These are phyloP conservation scores for Limenitis camilla DNA, from an alignment of 2,888 invertebrate genomes.

Conservation along the genomic window DNA sequence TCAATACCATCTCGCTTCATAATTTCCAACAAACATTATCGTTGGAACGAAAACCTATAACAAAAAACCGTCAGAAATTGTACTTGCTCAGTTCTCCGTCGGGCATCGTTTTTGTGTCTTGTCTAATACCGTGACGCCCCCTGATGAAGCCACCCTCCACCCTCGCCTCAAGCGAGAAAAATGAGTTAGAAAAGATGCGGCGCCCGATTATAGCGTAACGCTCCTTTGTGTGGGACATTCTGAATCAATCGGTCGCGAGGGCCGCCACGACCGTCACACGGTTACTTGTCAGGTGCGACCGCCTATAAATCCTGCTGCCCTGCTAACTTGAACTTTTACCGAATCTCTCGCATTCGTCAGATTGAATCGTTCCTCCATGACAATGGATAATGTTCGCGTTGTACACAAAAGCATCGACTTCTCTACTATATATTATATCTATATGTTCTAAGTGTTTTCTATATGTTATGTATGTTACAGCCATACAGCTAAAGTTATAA, in stretches of 20 bases:
- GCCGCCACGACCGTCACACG: conserved; percentile 40
- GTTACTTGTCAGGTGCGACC: conserved; percentile 41
- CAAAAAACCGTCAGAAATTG: conserved; percentile 58
- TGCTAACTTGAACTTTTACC: conserved; percentile 28
- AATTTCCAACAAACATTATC: conserved; percentile 27
- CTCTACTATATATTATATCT: neutral
- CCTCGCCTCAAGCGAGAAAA: conserved; percentile 66
- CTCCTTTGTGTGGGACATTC: conserved; percentile 62
- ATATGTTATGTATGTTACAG: neutral
- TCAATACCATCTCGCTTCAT: conserved; percentile 8
- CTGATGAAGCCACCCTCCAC: conserved; percentile 51
- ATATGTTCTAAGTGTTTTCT: neutral
- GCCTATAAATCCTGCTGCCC: conserved; percentile 35
- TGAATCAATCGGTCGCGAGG: conserved; percentile 58
- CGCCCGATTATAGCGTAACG: conserved; percentile 68
- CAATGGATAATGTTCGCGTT: conserved; percentile 5
- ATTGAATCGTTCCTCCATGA: conserved; percentile 6
- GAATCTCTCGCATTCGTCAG: conserved; percentile 15
- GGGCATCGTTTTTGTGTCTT: conserved; percentile 72
- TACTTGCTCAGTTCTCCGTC: conserved; percentile 61
- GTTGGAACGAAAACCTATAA: conserved; percentile 24
- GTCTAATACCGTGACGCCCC: conserved; percentile 72
- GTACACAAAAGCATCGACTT: neutral
- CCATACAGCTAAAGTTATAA: neutral
- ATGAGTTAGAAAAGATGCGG: conserved; percentile 76